Base-by-base conservation (phyloP, 2,888 invertebrate species). In the Doris montereyensis region DNA sequence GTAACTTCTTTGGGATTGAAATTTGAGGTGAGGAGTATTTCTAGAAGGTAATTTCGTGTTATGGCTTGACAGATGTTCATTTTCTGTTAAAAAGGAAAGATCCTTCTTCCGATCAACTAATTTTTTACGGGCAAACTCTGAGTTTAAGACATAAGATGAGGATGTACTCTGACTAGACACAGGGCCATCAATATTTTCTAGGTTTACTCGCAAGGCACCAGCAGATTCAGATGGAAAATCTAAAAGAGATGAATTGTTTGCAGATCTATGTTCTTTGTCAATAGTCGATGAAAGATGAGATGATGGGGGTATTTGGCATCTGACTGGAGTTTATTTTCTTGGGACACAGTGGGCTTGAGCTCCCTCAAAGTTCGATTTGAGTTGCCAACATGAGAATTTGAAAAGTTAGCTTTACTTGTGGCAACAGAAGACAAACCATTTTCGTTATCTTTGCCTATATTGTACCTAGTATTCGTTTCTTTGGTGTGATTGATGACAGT, bases 241-340 rank as follows among this genome's bases (percentile, higher is more conserved):
- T n/a, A n/a, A n/a, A n/a, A n/a, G n/a, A n/a, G n/a, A n/a, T n/a
- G n/a, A n/a, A n/a, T n/a, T n/a, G n/a, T n/a, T n/a, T n/a, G 5
- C 17, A 57, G 41, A 62, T 77, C 58, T 67, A 28, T 77, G 28
- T 24, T 65, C n/a, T 62, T 34, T 34, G 57, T 60, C 21, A 62
- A 77, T 35, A 28, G n/a, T 77, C n/a, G 1, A 62, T 30, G 60
- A 28, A 28, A 65, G 60, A 65, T 30, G n/a, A 21, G 77, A 77
- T 35, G 65, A 76, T 3, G 76, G 32, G 24, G 62, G 35, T 52
- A 35, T 5, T 10, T 34, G 70, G 41, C 24, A n/a, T 71, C 4
- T 71, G n/a, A 26, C 35, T 35, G 34, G 34, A 60, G 71, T n/a
- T n/a, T n/a, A 17, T 5, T 5, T 4, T 62, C 5, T n/a, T n/a